Conservation (phyloP, 2,797 vertebrate genomes). For the Mormyrops attenuatus region DNA sequence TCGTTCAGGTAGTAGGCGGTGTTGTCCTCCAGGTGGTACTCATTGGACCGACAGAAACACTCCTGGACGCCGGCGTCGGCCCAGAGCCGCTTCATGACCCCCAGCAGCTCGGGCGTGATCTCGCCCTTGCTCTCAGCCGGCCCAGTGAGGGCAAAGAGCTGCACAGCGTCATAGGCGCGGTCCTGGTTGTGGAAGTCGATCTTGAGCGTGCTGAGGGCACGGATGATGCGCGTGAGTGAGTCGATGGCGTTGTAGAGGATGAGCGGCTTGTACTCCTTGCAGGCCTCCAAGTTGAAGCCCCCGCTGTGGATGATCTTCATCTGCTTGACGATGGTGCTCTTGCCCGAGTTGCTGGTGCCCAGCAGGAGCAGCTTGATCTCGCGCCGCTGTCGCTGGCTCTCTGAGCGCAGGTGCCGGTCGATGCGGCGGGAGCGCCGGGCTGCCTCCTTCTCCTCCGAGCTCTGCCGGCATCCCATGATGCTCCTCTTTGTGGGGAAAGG, state of each 20-base stretch:
- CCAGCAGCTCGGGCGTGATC: conserved; percentile 87
- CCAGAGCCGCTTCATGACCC: conserved; percentile 96
- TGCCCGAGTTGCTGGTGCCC: conserved; percentile 98
- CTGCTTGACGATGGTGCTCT: conserved; percentile 98
- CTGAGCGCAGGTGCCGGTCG: conserved; percentile 96
- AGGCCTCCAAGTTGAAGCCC: conserved; percentile 95
- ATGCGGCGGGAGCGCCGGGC: conserved; percentile 95
- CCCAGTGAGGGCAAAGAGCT: conserved; percentile 95
- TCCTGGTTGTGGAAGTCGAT: conserved; percentile 97
- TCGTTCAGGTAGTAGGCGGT: conserved; percentile 98
- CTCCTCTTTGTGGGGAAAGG: conserved; percentile 52
- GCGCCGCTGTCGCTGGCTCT: conserved; percentile 92
- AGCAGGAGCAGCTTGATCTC: conserved; percentile 95
- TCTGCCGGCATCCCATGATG: conserved; percentile 99
- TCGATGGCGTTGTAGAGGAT: conserved; percentile 98
- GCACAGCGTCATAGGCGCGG: conserved; percentile 92
- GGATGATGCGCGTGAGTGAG: conserved; percentile 95
- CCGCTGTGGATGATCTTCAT: conserved; percentile 99
- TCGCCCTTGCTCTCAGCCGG: conserved; percentile 97
- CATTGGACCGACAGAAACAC: conserved; percentile 93
- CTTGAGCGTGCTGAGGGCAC: conserved; percentile 88
- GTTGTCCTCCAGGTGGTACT: conserved; percentile 99
- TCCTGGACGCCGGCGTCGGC: conserved; percentile 89
- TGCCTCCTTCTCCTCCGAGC: conserved; percentile 98
- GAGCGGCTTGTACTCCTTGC: conserved; percentile 96